phyloP scores from a whole-genome alignment of 2,797 vertebrate genomes.

The Spea hammondii region DNA sequence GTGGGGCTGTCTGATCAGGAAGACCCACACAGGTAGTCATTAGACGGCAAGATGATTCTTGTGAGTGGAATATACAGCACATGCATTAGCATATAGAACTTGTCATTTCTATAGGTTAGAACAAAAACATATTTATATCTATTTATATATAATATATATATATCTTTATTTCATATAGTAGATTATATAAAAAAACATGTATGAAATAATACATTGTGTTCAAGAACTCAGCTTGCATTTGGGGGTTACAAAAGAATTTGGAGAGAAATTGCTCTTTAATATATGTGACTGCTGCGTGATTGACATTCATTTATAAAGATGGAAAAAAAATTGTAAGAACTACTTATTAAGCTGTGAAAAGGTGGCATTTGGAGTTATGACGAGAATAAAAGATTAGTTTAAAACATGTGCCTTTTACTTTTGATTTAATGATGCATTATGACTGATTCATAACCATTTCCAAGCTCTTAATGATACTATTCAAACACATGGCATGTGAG shows the following conservation, averaged over 20 bases:
- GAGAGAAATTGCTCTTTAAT: slow-evolving; percentile 37
- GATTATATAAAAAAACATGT: slow-evolving; percentile 32
- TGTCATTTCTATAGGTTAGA: too few species aligned
- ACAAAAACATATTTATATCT: too few species aligned
- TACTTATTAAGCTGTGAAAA: slow-evolving; percentile 35
- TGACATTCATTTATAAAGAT: slow-evolving; percentile 37
- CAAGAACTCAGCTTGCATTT: slow-evolving; percentile 12
- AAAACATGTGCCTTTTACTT: slow-evolving; percentile 2
- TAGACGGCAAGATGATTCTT: too few species aligned
- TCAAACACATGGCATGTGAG: neutral
- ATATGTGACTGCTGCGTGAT: slow-evolving; percentile 33
- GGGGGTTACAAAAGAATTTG: slow-evolving; percentile 27
- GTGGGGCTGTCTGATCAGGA: too few species aligned
- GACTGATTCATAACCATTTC: neutral
- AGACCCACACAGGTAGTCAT: too few species aligned
- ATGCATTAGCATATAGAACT: too few species aligned
- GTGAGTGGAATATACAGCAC: too few species aligned
- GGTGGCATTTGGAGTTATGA: neutral
- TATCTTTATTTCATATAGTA: slow-evolving; percentile 6
- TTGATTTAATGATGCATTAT: neutral
- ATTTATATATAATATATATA: neutral
- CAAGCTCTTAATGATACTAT: neutral
- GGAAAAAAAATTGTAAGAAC: slow-evolving; percentile 39
- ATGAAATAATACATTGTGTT: slow-evolving; percentile 29
- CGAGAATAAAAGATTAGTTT: slow-evolving; percentile 18